Conservation (phyloP, 2,113 vertebrate genomes). For the Rhinolophus sinicus region DNA sequence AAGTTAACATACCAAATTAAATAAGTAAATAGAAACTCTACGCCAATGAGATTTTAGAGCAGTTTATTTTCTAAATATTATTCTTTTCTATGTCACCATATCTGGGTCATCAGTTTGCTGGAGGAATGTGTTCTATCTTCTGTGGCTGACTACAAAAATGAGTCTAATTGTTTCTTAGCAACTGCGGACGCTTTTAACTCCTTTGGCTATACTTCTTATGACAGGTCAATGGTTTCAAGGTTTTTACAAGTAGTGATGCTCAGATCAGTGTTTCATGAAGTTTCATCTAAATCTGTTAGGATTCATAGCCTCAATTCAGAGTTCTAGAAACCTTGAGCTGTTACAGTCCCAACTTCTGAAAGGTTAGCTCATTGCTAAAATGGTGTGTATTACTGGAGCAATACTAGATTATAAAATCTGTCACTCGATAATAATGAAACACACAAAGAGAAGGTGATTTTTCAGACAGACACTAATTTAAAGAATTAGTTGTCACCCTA, state of each 20-base stretch:
- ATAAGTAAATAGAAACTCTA: neutral
- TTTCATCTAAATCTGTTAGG: conserved; percentile 25
- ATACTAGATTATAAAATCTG: neutral
- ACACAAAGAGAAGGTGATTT: neutral
- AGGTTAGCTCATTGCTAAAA: neutral
- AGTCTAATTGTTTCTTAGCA: conserved; percentile 61
- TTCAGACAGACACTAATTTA: neutral
- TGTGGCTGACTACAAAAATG: conserved; percentile 36
- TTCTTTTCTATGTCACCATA: conserved; percentile 4
- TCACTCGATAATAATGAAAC: neutral
- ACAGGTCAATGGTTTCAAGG: conserved; percentile 26
- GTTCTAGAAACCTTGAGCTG: neutral
- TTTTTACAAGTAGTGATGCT: conserved; percentile 30
- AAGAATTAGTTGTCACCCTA: neutral
- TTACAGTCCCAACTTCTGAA: neutral
- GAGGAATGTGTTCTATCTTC: neutral
- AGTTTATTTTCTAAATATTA: conserved; percentile 56
- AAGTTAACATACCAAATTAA: conserved; percentile 49
- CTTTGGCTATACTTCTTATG: conserved; percentile 32
- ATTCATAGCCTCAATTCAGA: neutral
- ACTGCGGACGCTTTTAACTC: neutral
- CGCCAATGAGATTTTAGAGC: conserved; percentile 6
- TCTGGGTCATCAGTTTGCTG: neutral
- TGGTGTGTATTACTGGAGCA: neutral
- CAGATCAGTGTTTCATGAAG: neutral